A percentile compares a stretch with the other conserved stretches of the same genome.
Conservation (phyloP, 2,888 invertebrate genomes). For the Pheosia tremula region DNA sequence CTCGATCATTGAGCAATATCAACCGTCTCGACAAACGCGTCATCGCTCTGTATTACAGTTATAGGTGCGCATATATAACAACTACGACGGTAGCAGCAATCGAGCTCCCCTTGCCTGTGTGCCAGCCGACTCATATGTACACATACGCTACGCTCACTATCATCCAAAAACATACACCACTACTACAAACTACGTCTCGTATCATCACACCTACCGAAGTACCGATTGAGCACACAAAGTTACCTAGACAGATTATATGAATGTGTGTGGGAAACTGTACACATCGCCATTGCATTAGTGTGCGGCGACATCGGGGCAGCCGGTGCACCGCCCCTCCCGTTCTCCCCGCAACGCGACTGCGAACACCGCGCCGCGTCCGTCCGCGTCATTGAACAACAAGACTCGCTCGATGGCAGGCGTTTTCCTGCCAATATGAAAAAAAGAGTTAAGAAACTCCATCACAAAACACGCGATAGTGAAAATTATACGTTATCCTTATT, state of each 20-base stretch:
- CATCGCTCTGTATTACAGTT: slow-evolving; percentile 80
- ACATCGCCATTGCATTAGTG: slow-evolving; percentile 58
- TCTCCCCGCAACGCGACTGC: slow-evolving; percentile 80
- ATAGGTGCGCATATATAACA: slow-evolving; percentile 78
- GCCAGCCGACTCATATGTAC: slow-evolving; percentile 55
- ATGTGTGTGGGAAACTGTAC: slow-evolving; percentile 61
- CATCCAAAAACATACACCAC: slow-evolving; percentile 60
- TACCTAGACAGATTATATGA: slow-evolving; percentile 73
- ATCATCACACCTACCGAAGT: slow-evolving; percentile 59
- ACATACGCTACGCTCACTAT: slow-evolving; percentile 62
- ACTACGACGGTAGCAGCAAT: slow-evolving; percentile 72
- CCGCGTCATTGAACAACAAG: slow-evolving; percentile 84
- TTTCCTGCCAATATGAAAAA: slow-evolving; percentile 82
- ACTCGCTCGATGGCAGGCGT: slow-evolving; percentile 83
- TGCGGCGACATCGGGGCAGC: slow-evolving; percentile 81
- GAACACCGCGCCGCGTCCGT: slow-evolving; percentile 74
- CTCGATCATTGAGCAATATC: slow-evolving; percentile 84
- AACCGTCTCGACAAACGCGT: slow-evolving; percentile 83
- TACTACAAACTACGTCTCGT: slow-evolving; percentile 48
- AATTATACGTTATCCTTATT: slow-evolving; percentile 76
- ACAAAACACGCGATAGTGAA: slow-evolving; percentile 81
- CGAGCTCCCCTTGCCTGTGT: slow-evolving; percentile 73
- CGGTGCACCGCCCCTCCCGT: slow-evolving; percentile 78
- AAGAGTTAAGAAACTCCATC: slow-evolving; percentile 76
- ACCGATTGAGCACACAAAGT: slow-evolving; percentile 73